Base-by-base conservation (phyloP, 2,888 invertebrate genomes). In the Hemistola chrysoprasaria region DNA sequence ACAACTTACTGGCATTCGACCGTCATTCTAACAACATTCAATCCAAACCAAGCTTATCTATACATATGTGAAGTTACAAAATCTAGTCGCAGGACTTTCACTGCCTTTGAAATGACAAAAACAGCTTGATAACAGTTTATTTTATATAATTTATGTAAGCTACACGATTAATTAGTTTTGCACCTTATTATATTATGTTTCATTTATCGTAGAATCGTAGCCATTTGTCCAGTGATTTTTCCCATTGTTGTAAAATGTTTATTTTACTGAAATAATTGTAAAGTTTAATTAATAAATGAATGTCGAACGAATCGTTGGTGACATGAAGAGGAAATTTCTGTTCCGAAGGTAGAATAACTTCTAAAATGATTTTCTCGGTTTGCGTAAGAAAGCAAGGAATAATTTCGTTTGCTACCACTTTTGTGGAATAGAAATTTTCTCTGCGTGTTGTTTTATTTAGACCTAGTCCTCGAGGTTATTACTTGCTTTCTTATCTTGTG, bases 351-450 rank as follows among this genome's bases (percentile, higher is more conserved):
- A 84, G 79, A 59, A 78, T 83, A 73, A 70, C 71, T 66, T 67
- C 62, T 62, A 58, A 59, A 53, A 54, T 54, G 48, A 3, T 10
- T 42, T 51, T 56, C 46, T 53, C 35, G 56, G 50, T 54, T 62
- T 58, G 38, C 42, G 62, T 82, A 74, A 76, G 88, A 83, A 87
- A 88, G 88, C 88, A 87, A 86, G 84, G 54, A 78, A 79, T 80
- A 70, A 65, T 40, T 33, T 26, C 34, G n/a, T 29, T 34, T 49
- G 45, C 40, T 40, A 39, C 40, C 35, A 38, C 59, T 53, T 34
- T 46, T 49, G 81, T 81, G 83, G 87, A 86, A 90, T 88, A 82
- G 89, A 89, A 88, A 87, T 89, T 90, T 88, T 90, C 87, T 85
- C 86, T 73, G 62, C 56, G 66, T 53, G 64, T 82, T 86, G 70